These are phyloP conservation scores for Steinernema feltiae DNA, from an alignment of 1,140 invertebrate genomes.

Conservation along the genomic window DNA sequence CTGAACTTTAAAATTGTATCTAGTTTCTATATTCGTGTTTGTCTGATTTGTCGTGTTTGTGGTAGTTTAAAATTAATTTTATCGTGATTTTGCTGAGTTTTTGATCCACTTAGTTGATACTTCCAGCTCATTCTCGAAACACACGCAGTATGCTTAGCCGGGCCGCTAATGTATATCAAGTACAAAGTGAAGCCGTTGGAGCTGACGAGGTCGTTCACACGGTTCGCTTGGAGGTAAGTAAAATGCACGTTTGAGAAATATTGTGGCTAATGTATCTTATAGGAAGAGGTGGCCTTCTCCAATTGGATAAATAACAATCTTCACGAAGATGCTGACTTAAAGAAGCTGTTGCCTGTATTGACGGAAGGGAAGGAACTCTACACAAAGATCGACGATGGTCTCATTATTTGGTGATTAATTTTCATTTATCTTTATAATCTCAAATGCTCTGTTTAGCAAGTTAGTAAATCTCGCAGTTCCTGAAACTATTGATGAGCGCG, in stretches of 20 bases:
- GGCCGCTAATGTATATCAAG: constrained; percentile 84
- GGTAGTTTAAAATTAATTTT: no score
- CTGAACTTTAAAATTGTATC: no score
- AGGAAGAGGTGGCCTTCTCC: constrained; percentile 94
- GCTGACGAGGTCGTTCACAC: constrained; percentile 66
- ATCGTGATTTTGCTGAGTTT: no score
- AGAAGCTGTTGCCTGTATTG: constrained; percentile 82
- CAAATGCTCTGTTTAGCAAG: constrained; percentile 74
- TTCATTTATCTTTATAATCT: neutral
- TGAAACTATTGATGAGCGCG: constrained; percentile 94
- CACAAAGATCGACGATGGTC: constrained; percentile 88
- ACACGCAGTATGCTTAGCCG: no score
- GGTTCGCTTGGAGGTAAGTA: constrained; percentile 56
- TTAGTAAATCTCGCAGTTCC: constrained; percentile 96
- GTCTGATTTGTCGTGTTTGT: no score
- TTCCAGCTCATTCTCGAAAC: no score
- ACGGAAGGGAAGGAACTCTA: constrained; percentile 80
- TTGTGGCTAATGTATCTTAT: constrained; percentile 37
- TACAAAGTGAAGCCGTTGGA: constrained; percentile 84
- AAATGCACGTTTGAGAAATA: constrained; percentile 20
- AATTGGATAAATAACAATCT: constrained; percentile 95
- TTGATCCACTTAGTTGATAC: no score
- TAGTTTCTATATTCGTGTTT: no score
- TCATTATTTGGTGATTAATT: constrained; percentile 77
- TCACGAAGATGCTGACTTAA: constrained; percentile 77